These are phyloP conservation scores for Synanthedon formicaeformis DNA, from an alignment of 2,888 invertebrate genomes.

Conservation along the genomic window DNA sequence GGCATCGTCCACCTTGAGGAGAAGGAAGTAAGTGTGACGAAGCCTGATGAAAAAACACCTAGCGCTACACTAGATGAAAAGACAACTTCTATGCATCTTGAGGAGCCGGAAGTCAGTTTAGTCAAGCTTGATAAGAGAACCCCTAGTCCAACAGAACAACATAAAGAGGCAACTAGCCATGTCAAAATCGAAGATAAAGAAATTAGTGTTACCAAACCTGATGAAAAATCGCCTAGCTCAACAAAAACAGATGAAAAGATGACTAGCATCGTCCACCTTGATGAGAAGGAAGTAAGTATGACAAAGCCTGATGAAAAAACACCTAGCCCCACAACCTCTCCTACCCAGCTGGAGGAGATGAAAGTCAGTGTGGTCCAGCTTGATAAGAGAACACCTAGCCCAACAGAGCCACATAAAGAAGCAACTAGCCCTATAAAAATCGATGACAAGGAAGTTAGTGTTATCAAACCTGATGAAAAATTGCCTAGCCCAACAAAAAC, in stretches of 20 bases:
- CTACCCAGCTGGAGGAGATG: neutral
- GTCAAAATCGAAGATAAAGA: neutral
- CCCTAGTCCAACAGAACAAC: neutral
- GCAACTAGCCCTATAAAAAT: constrained; percentile 1
- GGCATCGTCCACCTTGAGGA: neutral
- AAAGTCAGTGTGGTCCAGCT: constrained; percentile 2
- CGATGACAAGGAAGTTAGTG: neutral
- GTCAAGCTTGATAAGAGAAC: too few relatives aligned
- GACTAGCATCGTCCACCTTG: too few relatives aligned
- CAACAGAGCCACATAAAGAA: constrained; percentile 1
- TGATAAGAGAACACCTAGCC: constrained; percentile 4
- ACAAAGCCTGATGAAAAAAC: neutral
- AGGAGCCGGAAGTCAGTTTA: neutral
- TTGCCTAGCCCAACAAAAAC: neutral
- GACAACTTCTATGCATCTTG: too few relatives aligned
- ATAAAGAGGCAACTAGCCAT: neutral
- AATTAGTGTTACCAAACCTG: neutral
- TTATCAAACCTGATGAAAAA: constrained; percentile 3
- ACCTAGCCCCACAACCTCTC: neutral
- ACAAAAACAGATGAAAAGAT: neutral
- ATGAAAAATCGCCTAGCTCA: neutral
- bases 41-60: constrained; percentile 4
- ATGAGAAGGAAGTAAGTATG: too few relatives aligned
- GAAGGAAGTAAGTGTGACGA: neutral
- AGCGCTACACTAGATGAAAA: constrained; percentile 2